These are phyloP conservation scores for Apocheima hispidaria DNA, from an alignment of 2,888 invertebrate genomes.

Conservation along the genomic window DNA sequence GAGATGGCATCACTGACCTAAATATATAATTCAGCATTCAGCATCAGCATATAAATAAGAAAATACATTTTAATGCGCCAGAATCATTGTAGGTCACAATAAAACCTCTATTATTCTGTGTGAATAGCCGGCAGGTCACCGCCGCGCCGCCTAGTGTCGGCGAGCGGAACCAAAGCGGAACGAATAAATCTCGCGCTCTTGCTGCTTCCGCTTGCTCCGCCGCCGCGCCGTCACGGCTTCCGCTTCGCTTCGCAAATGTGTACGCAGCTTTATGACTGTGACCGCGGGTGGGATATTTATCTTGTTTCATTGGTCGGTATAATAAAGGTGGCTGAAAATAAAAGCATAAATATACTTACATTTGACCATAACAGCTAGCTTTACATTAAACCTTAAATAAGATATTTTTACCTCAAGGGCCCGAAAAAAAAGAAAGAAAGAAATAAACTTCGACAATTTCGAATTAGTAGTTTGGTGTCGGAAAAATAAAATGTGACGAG, in stretches of 20 bases:
- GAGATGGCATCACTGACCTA: neutral
- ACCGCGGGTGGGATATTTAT: slow-evolving; percentile 36
- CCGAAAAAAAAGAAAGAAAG: no score
- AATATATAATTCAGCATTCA: slow-evolving; percentile 2
- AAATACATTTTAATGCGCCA: slow-evolving; percentile 35
- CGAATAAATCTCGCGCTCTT: slow-evolving; percentile 46
- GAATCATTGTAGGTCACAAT: slow-evolving; percentile 37
- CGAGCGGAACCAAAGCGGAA: slow-evolving; percentile 38
- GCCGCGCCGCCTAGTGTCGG: slow-evolving; percentile 30
- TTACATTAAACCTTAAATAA: neutral
- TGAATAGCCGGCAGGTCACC: slow-evolving; percentile 38
- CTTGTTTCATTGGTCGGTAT: slow-evolving; percentile 30
- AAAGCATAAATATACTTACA: neutral
- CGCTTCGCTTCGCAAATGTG: slow-evolving; percentile 34
- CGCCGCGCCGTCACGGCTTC: slow-evolving; percentile 31
- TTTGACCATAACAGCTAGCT: neutral
- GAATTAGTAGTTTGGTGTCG: no score
- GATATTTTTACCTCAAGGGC: neutral
- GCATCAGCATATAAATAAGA: slow-evolving; percentile 17
- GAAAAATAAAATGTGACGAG: no score
- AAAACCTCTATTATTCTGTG: slow-evolving; percentile 44
- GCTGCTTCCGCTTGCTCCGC: slow-evolving; percentile 33
- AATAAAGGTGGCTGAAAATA: slow-evolving; percentile 28
- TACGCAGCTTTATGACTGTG: slow-evolving; percentile 36
- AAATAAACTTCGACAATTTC: neutral